Evolutionary conservation across 2,113 vertebrate species (phyloP).

Genomic region (Macrotis lagotis): DNA sequence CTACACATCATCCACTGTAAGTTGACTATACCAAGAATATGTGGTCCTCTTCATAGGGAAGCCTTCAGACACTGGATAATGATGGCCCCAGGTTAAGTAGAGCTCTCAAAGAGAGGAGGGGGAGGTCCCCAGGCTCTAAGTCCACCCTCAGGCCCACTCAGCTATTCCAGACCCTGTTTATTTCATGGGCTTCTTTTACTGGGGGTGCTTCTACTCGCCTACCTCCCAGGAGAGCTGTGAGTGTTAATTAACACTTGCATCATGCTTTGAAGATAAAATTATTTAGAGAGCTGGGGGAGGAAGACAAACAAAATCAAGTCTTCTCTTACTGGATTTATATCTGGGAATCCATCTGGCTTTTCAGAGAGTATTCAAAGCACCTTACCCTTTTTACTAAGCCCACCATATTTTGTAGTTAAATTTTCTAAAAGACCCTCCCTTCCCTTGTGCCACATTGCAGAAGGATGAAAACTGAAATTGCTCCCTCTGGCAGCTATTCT

Average conservation of each 20-base stretch:
- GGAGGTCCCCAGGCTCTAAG: background rate
- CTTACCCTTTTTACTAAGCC: conserved; percentile 1
- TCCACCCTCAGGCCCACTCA: background rate
- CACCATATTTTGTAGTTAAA: background rate
- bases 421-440: background rate
- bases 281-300: conserved; percentile 57
- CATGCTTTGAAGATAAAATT: conserved; percentile 74
- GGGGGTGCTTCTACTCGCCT: conserved; percentile 66
- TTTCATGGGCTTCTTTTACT: conserved; percentile 3
- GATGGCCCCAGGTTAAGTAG: background rate
- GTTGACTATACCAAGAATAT: background rate
- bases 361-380: conserved; percentile 30
- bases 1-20: background rate
- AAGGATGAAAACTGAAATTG: no score
- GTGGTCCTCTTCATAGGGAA: background rate
- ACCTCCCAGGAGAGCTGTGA: conserved; percentile 53
- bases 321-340: conserved; percentile 47
- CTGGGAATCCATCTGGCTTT: conserved; percentile 61
- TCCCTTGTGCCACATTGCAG: no score
- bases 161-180: conserved; percentile 1
- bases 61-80: background rate
- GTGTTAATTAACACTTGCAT: conserved; percentile 65
- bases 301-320: conserved; percentile 65
- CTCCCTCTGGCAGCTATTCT: no score
- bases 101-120: background rate